phyloP scores from a whole-genome alignment of 2,113 vertebrate genomes.

The Zosterops borbonicus region DNA sequence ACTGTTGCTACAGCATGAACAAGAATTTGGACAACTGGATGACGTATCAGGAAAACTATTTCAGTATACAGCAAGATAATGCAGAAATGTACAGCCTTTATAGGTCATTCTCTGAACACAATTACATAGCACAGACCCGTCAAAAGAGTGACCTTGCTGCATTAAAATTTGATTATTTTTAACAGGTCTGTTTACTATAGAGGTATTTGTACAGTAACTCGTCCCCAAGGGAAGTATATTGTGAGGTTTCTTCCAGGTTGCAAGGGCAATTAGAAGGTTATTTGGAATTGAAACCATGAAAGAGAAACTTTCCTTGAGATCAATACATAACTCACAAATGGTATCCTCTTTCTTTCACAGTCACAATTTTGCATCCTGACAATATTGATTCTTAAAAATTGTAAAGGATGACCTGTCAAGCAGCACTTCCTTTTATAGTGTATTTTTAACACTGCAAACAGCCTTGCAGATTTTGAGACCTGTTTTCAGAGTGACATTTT shows the following conservation, averaged over 20 bases:
- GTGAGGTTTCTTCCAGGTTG: not conserved
- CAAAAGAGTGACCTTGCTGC: not conserved
- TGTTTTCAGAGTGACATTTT: constrained; percentile 26
- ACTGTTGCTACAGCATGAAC: not conserved
- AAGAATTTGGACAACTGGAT: not conserved
- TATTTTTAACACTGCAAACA: constrained; percentile 15
- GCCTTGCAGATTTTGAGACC: constrained; percentile 7
- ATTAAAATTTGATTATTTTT: not conserved
- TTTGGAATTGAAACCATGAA: not conserved
- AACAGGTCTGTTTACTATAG: not conserved
- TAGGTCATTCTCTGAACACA: not conserved
- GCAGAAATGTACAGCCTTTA: not conserved
- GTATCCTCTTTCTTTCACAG: not conserved
- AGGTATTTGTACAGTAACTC: not conserved
- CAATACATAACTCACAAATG: not conserved
- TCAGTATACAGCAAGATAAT: not conserved
- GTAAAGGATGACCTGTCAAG: not conserved
- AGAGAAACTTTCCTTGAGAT: not conserved
- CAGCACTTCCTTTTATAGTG: not conserved
- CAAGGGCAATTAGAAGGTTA: not conserved
- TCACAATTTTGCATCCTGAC: not conserved
- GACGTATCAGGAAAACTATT: not conserved
- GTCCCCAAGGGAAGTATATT: not conserved
- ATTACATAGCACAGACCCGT: not conserved
- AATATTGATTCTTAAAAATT: constrained; percentile 20